Conservation (phyloP, 2,113 vertebrate genomes). For the Jaculus jaculus region DNA sequence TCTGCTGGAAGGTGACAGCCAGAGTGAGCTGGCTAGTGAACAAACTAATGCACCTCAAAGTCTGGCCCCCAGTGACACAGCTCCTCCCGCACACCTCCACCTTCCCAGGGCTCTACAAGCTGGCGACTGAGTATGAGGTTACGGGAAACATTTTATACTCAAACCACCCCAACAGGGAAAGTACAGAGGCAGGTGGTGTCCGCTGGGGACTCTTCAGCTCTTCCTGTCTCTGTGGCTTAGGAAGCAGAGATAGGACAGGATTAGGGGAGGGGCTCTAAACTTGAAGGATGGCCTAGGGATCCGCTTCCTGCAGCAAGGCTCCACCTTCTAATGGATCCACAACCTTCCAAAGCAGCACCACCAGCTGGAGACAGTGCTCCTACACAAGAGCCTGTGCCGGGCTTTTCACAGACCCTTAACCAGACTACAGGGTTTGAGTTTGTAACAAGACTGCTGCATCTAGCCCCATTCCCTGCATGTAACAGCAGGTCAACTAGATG, state of each 20-base stretch:
- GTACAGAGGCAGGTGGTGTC: neutral
- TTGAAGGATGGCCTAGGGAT: neutral
- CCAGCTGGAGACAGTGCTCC: neutral
- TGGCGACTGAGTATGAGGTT: too few relatives aligned
- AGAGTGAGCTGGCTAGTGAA: too few relatives aligned
- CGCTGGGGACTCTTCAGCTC: neutral
- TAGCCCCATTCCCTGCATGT: neutral
- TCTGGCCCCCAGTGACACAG: too few relatives aligned
- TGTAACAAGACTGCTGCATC: neutral
- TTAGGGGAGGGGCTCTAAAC: too few relatives aligned
- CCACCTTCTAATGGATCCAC: neutral
- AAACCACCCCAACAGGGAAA: neutral
- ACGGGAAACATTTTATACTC: too few relatives aligned
- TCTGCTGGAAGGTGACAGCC: too few relatives aligned
- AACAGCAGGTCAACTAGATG: neutral
- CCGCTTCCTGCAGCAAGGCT: neutral
- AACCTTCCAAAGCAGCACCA: too few relatives aligned
- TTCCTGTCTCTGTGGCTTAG: neutral
- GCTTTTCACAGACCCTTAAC: neutral
- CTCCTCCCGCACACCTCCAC: too few relatives aligned
- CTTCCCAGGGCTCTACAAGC: too few relatives aligned
- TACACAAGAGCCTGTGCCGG: neutral
- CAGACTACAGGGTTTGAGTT: neutral
- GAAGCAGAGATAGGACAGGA: neutral
- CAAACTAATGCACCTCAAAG: too few relatives aligned